Evolutionary conservation across 2,113 vertebrate species (phyloP).

Genomic region (Serinus canaria): DNA sequence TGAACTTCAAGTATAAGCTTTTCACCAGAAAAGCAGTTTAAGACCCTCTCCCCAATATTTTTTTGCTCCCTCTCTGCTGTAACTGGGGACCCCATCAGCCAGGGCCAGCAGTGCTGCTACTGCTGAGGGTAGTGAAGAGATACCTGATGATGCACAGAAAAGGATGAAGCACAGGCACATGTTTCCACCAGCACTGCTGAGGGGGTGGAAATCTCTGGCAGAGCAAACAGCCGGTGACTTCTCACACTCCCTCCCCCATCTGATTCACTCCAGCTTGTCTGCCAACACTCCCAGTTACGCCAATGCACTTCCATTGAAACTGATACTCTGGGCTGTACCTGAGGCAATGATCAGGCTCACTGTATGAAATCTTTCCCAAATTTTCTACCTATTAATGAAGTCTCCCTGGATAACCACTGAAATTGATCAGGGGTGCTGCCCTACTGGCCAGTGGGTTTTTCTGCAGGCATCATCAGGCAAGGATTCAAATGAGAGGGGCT

Average conservation of each 20-base stretch:
- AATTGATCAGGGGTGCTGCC: neutral
- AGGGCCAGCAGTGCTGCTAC: rapidly evolving
- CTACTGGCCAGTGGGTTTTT: neutral
- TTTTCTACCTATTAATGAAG: neutral
- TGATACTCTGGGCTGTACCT: neutral
- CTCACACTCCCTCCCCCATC: neutral
- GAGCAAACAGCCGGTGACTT: conserved; percentile 39
- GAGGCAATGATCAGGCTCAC: neutral
- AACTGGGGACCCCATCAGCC: rapidly evolving
- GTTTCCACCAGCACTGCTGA: neutral
- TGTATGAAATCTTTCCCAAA: neutral
- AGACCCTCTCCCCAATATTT: neutral
- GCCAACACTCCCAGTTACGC: neutral
- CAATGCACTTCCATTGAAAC: neutral
- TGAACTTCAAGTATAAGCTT: neutral
- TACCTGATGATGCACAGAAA: neutral
- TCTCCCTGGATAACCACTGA: neutral
- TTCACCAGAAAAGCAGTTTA: neutral
- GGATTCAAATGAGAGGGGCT: neutral
- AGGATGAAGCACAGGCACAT: neutral
- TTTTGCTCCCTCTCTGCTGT: neutral
- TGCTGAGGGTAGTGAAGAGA: neutral
- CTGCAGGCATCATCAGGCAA: neutral
- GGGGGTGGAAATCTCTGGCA: conserved; percentile 52
- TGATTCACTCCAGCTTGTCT: conserved; percentile 43